Conservation (phyloP, 2,113 vertebrate genomes). For the Lophotis ruficrista region DNA sequence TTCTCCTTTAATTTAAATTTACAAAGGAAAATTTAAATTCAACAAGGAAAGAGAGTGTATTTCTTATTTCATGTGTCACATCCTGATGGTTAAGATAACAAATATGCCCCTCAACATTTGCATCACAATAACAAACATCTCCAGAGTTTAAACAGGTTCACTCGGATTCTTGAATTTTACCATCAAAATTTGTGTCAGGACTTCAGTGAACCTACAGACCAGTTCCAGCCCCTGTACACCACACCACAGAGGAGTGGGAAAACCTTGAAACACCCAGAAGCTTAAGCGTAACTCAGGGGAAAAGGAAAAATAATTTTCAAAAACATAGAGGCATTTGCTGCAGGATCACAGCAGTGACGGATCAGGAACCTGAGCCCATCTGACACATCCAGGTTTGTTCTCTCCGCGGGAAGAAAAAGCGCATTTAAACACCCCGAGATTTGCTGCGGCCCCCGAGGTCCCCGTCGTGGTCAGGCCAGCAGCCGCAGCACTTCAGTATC, state of each 20-base stretch:
- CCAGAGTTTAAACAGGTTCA: not conserved
- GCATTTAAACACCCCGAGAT: not conserved
- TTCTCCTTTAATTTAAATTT: not conserved
- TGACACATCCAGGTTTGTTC: not conserved
- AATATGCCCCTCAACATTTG: not conserved
- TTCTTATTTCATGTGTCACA: not conserved
- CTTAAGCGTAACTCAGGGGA: not conserved
- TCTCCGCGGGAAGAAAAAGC: not conserved
- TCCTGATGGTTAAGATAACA: not conserved
- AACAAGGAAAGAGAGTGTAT: not conserved
- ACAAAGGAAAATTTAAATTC: not conserved
- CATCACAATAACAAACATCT: not conserved
- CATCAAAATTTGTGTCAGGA: not conserved
- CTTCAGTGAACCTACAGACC: not conserved
- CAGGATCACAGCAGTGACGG: not conserved
- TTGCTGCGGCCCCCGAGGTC: not conserved
- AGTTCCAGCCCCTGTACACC: not conserved
- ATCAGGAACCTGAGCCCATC: not conserved
- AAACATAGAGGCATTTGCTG: not conserved
- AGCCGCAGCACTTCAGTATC: not conserved
- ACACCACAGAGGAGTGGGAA: not conserved
- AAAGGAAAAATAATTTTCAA: not conserved
- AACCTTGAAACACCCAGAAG: not conserved
- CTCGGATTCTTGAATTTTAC: not conserved
- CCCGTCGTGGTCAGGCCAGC: not conserved